Base-by-base conservation (phyloP, 2,113 vertebrate genomes). In the Apodemus sylvaticus region DNA sequence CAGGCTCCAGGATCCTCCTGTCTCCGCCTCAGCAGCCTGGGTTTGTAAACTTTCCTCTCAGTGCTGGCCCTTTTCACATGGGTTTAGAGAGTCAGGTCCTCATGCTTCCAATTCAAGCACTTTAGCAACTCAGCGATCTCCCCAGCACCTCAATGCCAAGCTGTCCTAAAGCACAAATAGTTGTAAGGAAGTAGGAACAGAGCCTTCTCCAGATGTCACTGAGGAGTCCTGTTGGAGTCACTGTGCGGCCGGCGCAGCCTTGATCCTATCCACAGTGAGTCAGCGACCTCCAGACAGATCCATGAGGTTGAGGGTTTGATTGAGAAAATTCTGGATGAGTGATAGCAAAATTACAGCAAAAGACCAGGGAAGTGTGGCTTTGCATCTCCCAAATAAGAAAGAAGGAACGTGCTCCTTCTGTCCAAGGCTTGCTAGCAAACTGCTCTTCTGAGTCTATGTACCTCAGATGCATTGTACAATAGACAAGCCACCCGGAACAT, bases 181-280 rank as follows among this genome's bases (percentile, higher is more conserved):
- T n/a, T 36, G 39, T 68, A 29, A 68, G 78, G 85, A 86, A 39
- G 42, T 2, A 39, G 86, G 45, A 60, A 36, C 5, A 8, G 79
- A 86, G 53, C 60, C 78, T 17, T 78, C 82, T 70, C 51, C 68
- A 29, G 92, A 79, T n/a, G 74, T 19, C 29, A 12, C 36, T 3
- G 22, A 42, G 51, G 22, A 55, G 48, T n/a, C 19, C 16, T 12
- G 26, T 4, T 19, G 4, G 20, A 66, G 85, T 68, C 85, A 73
- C 16, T 53, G 16, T 1, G 66, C 13, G 7, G 26, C 24, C 42
- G 1, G 4, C 24, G 29, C 19, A n/a, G 5, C 2, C 4, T 0
- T 10, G 22, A 4, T 88, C 42, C 48, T 31, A 3, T 45, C 48
- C 66, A 51, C 24, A 24, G 29, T 22, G 31, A n/a, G 16, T 17